phyloP scores from a whole-genome alignment of 1,140 invertebrate species.

The Tetramorium simillimum region DNA sequence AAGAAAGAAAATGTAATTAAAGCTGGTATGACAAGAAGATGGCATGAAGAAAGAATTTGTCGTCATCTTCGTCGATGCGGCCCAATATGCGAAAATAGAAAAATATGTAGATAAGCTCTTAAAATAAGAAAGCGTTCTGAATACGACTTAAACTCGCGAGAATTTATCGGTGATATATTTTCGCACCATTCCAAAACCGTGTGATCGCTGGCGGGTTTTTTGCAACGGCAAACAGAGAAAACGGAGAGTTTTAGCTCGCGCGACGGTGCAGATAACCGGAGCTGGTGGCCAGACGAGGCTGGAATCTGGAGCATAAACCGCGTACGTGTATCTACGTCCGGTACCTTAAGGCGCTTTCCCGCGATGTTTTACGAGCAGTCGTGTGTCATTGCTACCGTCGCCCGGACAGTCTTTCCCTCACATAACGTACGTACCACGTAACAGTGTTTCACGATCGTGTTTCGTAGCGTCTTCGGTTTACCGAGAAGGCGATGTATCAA shows the following conservation, averaged over 20 bases:
- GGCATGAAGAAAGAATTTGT: not conserved
- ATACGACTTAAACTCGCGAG: constrained; percentile 14
- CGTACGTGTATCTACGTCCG: constrained; percentile 49
- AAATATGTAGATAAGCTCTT: not conserved
- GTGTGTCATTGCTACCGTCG: constrained; percentile 73
- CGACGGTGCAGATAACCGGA: constrained; percentile 26
- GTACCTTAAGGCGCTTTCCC: constrained; percentile 66
- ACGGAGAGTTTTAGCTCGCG: constrained; percentile 17
- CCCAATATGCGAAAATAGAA: not conserved
- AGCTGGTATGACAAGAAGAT: not conserved
- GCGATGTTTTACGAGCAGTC: constrained; percentile 73
- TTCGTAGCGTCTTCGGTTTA: constrained; percentile 43
- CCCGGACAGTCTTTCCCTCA: constrained; percentile 8
- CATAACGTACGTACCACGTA: constrained; percentile 21
- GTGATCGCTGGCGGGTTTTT: constrained; percentile 61
- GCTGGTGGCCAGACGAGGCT: constrained; percentile 43
- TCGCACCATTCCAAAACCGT: not conserved
- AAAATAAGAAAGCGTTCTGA: not conserved
- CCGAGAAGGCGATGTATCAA: constrained; percentile 46
- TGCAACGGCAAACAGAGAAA: constrained; percentile 20
- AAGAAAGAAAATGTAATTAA: not conserved
- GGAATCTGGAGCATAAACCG: constrained; percentile 63
- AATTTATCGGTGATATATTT: constrained; percentile 70
- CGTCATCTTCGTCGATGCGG: not conserved
- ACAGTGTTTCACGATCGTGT: constrained; percentile 58